These are phyloP conservation scores for Lucifuga dentata DNA, from an alignment of 2,113 vertebrate genomes.

Conservation along the genomic window DNA sequence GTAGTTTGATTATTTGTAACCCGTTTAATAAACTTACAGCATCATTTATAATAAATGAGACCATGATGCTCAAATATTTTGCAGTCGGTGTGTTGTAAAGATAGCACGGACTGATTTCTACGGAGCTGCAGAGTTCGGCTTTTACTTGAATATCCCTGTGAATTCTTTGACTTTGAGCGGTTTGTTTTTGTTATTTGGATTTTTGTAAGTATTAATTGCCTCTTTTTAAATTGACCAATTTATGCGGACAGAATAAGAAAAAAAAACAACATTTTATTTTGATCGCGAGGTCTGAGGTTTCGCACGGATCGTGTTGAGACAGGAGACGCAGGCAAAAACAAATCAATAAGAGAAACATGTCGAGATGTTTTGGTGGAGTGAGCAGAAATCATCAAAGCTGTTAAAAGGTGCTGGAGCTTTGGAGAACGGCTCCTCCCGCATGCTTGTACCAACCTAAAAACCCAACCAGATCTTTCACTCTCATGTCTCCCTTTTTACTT, in stretches of 20 bases:
- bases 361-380: too few species aligned
- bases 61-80: conserved; percentile 9
- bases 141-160: conserved; percentile 17
- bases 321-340: neutral
- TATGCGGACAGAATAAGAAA: too few species aligned
- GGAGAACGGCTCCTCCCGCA: neutral
- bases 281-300: neutral
- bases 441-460: neutral
- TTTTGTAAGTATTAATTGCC: too few species aligned
- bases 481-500: neutral
- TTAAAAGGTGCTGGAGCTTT: neutral
- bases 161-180: conserved; percentile 13
- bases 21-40: conserved; percentile 1
- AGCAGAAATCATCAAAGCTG: neutral
- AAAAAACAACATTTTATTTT: too few species aligned
- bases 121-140: conserved; percentile 25
- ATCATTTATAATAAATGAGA: conserved; percentile 4
- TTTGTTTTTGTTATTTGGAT: conserved; percentile 27
- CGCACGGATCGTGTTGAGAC: neutral
- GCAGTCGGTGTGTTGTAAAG: conserved; percentile 9
- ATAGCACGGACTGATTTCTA: neutral
- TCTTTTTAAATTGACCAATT: too few species aligned
- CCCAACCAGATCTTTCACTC: neutral
- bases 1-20: conserved; percentile 11
- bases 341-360: too few species aligned